A percentile compares a stretch with the other conserved stretches of the same genome.
Evolutionary conservation across 2,888 invertebrate genomes (phyloP).

Genomic region (Gordius sp.): DNA sequence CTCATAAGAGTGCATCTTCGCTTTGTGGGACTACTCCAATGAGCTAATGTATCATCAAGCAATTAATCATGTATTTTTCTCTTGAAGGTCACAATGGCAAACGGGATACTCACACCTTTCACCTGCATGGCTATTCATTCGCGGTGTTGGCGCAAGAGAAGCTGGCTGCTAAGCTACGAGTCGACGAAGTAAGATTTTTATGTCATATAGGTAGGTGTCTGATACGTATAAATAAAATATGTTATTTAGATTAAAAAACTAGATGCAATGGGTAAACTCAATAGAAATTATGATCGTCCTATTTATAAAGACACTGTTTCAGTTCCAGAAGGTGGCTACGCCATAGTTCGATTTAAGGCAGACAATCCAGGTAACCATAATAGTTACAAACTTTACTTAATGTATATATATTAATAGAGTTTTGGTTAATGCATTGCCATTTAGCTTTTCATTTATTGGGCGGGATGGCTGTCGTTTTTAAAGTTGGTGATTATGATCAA

Average conservation of each 20-base stretch:
- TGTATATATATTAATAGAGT: no score
- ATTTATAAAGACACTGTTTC: constrained; percentile 16
- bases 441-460: constrained; percentile 7
- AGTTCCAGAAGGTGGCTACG: constrained; percentile 18
- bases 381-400: no score
- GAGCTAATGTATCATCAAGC: no score
- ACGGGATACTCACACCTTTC: background rate
- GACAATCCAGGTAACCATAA: constrained; percentile 18
- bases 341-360: constrained; percentile 18
- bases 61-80: no score
- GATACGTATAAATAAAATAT: no score
- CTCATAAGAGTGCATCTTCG: no score
- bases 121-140: constrained; percentile 1
- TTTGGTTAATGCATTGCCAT: constrained; percentile 9
- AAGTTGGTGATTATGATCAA: background rate
- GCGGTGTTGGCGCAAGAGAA: constrained; percentile 5
- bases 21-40: no score
- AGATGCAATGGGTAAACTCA: background rate
- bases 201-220: no score
- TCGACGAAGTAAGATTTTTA: background rate
- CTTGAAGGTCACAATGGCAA: background rate
- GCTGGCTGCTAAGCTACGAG: background rate
- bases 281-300: constrained; percentile 10
- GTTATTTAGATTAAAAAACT: background rate
- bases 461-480: constrained; percentile 1